Evolutionary conservation across 2,113 vertebrate species (phyloP).

Genomic region (Telmatochromis brichardi): DNA sequence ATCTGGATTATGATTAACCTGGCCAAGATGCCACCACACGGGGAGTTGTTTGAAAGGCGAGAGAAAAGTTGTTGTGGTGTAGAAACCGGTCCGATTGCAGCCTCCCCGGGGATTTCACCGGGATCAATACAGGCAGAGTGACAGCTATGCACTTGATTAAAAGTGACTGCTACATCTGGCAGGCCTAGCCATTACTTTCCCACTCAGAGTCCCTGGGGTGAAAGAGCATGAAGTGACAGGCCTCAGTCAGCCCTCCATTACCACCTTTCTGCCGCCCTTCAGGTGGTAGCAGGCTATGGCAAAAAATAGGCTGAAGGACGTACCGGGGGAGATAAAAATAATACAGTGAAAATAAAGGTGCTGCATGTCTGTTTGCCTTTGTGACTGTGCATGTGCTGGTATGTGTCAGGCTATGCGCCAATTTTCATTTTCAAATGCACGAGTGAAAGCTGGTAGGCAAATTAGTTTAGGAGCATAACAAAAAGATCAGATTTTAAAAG

Average conservation of each 20-base stretch:
- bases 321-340: slow-evolving; percentile 19
- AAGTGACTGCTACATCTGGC: slow-evolving; percentile 79
- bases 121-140: slow-evolving; percentile 73
- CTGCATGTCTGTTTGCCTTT: slow-evolving; percentile 5
- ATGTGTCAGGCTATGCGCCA: neutral
- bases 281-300: slow-evolving; percentile 50
- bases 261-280: slow-evolving; percentile 63
- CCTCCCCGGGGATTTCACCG: slow-evolving; percentile 53
- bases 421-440: neutral
- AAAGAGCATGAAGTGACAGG: slow-evolving; percentile 73
- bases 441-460: neutral
- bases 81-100: slow-evolving; percentile 52
- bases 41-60: slow-evolving; percentile 64
- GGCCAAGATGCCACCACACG: slow-evolving; percentile 35
- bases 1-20: slow-evolving; percentile 62
- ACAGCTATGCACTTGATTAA: slow-evolving; percentile 75
- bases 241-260: slow-evolving; percentile 72
- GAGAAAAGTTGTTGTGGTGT: slow-evolving; percentile 59
- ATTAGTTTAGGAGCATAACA: neutral
- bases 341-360: slow-evolving; percentile 24
- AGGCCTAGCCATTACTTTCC: slow-evolving; percentile 72
- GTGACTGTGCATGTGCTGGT: neutral
- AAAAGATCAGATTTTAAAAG: neutral
- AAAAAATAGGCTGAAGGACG: slow-evolving; percentile 52
- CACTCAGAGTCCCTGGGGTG: slow-evolving; percentile 64